Percentiles rank a stretch among this genome's conserved stretches.
Conservation (phyloP, 2,113 vertebrate species). For the Pseudorectes ferrugineus region DNA sequence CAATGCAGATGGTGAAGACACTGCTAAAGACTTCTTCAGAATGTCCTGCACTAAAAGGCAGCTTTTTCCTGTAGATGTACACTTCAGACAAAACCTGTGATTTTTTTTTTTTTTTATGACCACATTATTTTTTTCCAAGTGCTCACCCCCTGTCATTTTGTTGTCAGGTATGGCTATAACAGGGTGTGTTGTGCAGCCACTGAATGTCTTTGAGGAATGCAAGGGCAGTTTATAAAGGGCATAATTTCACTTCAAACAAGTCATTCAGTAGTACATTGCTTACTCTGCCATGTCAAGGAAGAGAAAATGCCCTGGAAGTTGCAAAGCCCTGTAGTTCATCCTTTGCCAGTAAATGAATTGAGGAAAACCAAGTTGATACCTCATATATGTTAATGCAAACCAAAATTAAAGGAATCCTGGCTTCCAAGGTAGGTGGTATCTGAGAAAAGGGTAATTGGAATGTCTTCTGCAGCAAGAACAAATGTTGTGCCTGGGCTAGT, state of each 20-base stretch:
- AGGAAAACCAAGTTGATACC: background rate
- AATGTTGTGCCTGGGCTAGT: too few relatives aligned
- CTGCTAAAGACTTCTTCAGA: background rate
- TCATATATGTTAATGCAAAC: background rate
- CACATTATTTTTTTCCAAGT: background rate
- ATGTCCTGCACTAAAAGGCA: background rate
- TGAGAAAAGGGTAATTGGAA: background rate
- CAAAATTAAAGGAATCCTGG: background rate
- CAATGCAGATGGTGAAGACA: background rate
- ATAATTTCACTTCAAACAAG: background rate
- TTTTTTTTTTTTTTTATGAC: background rate
- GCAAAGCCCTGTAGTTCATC: background rate
- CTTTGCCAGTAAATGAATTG: background rate
- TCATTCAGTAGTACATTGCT: background rate
- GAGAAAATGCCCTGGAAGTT: background rate
- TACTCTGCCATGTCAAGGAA: background rate
- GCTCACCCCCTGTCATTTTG: background rate
- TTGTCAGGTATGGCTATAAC: background rate
- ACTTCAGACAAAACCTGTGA: background rate
- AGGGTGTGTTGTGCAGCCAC: background rate
- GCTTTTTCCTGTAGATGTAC: background rate
- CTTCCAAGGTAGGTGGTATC: accelerated
- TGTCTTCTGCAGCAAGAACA: background rate
- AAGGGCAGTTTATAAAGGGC: background rate
- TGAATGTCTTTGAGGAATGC: background rate